Conservation (phyloP, 2,888 invertebrate genomes). For the Chydorus sphaericus region DNA sequence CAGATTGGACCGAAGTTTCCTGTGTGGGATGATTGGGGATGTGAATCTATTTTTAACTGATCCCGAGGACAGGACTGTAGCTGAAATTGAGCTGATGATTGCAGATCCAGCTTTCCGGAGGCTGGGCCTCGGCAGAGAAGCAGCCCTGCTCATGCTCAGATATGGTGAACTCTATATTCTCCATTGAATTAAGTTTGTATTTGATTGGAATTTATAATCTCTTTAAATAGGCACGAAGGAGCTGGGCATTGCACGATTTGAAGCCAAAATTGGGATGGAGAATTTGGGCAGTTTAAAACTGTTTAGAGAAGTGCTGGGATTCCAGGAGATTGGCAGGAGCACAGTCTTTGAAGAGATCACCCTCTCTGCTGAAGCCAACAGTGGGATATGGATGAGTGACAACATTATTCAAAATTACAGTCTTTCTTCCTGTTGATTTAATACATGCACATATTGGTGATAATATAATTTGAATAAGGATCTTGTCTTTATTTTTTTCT, state of each 20-base stretch:
- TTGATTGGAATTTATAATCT: not conserved
- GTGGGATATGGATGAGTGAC: too few relatives aligned
- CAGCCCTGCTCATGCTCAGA: constrained; percentile 61
- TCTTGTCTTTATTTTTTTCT: too few relatives aligned
- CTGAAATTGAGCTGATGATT: constrained; percentile 89
- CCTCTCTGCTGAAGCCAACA: too few relatives aligned
- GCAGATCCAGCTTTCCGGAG: constrained; percentile 59
- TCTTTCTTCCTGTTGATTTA: too few relatives aligned
- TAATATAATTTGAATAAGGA: too few relatives aligned
- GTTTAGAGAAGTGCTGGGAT: constrained; percentile 67
- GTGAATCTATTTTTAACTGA: constrained; percentile 68
- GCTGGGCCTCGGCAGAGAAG: constrained; percentile 64
- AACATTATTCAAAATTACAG: too few relatives aligned
- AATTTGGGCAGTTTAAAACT: constrained; percentile 61
- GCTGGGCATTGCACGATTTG: constrained; percentile 45
- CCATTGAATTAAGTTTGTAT: not conserved
- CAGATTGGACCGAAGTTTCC: too few relatives aligned
- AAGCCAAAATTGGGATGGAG: constrained; percentile 61
- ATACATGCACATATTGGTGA: too few relatives aligned
- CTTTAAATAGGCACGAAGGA: constrained; percentile 36
- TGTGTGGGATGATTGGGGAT: constrained; percentile 92
- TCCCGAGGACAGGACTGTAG: constrained; percentile 28
- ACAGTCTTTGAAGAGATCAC: constrained; percentile 69
- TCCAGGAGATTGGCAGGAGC: constrained; percentile 47
- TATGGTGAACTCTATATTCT: constrained; percentile 43